Percentiles rank a stretch among this genome's conserved stretches.
These are phyloP conservation scores for Mechanitis mazaeus DNA, from an alignment of 2,888 invertebrate genomes.

Conservation along the genomic window DNA sequence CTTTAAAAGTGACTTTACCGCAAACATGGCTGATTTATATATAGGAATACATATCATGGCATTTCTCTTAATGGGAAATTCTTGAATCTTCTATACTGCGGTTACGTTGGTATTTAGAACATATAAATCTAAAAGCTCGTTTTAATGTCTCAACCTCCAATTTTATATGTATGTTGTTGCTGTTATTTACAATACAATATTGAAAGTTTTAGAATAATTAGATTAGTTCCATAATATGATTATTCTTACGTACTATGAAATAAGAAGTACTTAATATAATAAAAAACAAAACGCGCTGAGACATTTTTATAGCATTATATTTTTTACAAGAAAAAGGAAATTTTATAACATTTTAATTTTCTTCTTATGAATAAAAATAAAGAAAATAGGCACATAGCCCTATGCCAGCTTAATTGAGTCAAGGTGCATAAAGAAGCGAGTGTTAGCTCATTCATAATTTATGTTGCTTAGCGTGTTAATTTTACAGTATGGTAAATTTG, in stretches of 20 bases:
- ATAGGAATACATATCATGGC: too few relatives aligned
- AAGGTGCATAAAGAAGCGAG: background rate
- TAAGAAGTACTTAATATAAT: background rate
- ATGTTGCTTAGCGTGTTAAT: background rate
- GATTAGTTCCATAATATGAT: too few relatives aligned
- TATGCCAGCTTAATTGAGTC: constrained; percentile 32
- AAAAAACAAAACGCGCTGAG: background rate
- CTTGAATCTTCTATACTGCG: background rate
- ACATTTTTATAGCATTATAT: constrained; percentile 14
- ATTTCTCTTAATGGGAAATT: background rate
- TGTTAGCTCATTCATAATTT: background rate
- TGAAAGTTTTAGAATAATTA: too few relatives aligned
- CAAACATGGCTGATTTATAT: too few relatives aligned
- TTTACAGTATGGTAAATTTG: background rate
- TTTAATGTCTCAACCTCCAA: background rate
- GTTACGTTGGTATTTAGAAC: constrained; percentile 10
- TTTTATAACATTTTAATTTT: constrained; percentile 32
- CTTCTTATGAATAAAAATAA: constrained; percentile 35
- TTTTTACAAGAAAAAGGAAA: constrained; percentile 11
- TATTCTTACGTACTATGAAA: too few relatives aligned
- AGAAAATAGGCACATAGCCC: constrained; percentile 17
- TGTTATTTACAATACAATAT: too few relatives aligned
- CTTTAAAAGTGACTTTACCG: too few relatives aligned
- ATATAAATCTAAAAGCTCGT: background rate
- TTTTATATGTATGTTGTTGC: too few relatives aligned